Percentiles rank a stretch among this genome's conserved stretches.
phyloP scores from a whole-genome alignment of 2,888 invertebrate species.

The Drosophila gaucha region DNA sequence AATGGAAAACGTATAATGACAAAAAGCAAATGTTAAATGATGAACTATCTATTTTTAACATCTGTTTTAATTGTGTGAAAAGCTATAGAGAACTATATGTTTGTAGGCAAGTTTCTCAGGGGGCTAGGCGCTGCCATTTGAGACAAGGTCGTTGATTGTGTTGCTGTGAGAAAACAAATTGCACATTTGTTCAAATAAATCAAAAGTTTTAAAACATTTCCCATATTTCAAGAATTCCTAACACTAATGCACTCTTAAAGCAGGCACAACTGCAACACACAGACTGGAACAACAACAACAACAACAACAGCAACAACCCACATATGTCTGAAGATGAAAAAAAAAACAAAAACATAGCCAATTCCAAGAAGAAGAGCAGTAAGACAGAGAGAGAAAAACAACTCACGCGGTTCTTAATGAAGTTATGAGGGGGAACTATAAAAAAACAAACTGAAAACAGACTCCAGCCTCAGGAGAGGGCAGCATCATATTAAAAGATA shows the following conservation, averaged over 20 bases:
- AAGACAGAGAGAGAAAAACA: not conserved
- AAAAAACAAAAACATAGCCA: constrained; percentile 33
- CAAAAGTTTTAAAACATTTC: constrained; percentile 43
- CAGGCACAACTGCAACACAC: constrained; percentile 44
- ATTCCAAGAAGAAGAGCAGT: constrained; percentile 37
- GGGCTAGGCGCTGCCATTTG: constrained; percentile 28
- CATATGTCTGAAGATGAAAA: constrained; percentile 23
- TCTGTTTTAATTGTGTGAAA: constrained; percentile 9
- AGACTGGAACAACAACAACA: constrained; percentile 1
- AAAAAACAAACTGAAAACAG: constrained; percentile 4
- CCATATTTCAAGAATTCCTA: constrained; percentile 33
- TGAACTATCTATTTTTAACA: constrained; percentile 5
- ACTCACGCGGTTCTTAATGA: constrained; percentile 54
- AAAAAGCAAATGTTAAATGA: constrained; percentile 12
- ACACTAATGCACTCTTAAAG: constrained; percentile 35
- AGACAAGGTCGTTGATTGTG: constrained; percentile 51
- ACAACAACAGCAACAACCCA: constrained; percentile 7
- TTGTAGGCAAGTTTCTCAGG: constrained; percentile 16
- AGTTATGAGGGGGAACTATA: constrained; percentile 49
- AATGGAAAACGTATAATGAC: too few species aligned
- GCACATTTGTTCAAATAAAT: constrained; percentile 70
- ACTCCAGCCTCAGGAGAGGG: constrained; percentile 15
- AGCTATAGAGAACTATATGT: not conserved
- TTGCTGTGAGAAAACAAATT: constrained; percentile 52
- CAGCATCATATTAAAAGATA: constrained; percentile 9